A percentile compares a stretch with the other conserved stretches of the same genome.
Conservation (phyloP, 2,797 vertebrate genomes). For the Rhodeus uyekii region DNA sequence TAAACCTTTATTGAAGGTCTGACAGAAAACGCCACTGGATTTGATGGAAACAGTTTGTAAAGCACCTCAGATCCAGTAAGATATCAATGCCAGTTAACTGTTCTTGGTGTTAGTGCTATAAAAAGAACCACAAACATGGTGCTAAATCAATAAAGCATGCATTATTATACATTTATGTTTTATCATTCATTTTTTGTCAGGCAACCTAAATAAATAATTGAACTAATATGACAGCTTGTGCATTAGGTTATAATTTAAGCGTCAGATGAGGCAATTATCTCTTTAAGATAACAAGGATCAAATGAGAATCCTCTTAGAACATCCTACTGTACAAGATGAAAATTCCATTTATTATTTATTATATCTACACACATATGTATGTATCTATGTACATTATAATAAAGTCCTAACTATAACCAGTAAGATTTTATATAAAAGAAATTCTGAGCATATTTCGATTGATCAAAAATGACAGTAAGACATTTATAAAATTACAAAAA, state of each 20-base stretch:
- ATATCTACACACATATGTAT: too few relatives aligned
- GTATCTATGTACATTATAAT: too few relatives aligned
- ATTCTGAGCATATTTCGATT: too few relatives aligned
- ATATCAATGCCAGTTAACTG: neutral
- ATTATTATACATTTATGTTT: neutral
- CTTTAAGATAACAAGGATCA: neutral
- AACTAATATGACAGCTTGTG: neutral
- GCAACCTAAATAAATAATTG: neutral
- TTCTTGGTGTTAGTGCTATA: neutral
- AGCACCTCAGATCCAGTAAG: neutral
- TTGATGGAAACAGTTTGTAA: neutral
- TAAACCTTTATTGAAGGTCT: conserved; percentile 4
- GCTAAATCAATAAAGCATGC: neutral
- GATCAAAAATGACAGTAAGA: neutral
- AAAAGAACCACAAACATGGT: neutral
- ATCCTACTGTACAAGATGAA: neutral
- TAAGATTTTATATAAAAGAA: too few relatives aligned
- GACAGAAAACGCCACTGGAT: neutral
- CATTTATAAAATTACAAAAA: neutral
- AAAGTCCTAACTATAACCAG: too few relatives aligned
- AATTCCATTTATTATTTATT: neutral
- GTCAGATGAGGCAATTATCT: neutral
- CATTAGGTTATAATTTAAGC: neutral
- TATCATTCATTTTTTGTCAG: neutral
- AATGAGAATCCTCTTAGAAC: neutral